Conservation (phyloP, 2,797 vertebrate genomes). For the Percopsis omiscomaycus region DNA sequence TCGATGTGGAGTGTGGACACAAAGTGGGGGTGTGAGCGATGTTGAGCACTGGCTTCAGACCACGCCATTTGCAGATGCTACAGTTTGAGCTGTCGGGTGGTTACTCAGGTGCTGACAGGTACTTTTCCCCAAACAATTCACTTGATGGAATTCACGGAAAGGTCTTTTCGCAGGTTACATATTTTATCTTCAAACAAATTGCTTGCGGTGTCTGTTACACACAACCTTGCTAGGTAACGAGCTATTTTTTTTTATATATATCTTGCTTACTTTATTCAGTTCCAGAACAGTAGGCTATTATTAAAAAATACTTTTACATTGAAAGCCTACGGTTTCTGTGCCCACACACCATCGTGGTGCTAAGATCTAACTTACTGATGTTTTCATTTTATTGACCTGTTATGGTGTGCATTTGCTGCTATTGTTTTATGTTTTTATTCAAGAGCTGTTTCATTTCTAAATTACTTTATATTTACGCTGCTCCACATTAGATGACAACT, state of each 20-base stretch:
- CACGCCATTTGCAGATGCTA: constrained; percentile 21
- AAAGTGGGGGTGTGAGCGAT: constrained; percentile 29
- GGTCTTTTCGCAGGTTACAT: neutral
- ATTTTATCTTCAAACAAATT: neutral
- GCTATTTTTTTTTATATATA: neutral
- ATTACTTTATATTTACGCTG: constrained; percentile 2
- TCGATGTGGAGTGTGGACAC: constrained; percentile 30
- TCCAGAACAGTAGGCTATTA: neutral
- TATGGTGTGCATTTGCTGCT: too few relatives aligned
- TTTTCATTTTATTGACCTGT: too few relatives aligned
- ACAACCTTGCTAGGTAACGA: neutral
- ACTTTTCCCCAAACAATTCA: constrained; percentile 19
- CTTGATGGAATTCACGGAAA: neutral
- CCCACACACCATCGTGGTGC: too few relatives aligned
- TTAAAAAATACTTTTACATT: too few relatives aligned
- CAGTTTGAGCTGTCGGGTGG: constrained; percentile 32
- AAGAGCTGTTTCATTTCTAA: too few relatives aligned
- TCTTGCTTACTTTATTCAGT: constrained; percentile 12
- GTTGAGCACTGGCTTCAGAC: constrained; percentile 18
- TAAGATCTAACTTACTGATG: too few relatives aligned
- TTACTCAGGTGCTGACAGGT: constrained; percentile 36
- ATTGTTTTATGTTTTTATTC: too few relatives aligned
- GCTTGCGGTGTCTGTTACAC: neutral
- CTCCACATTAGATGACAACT: constrained; percentile 43
- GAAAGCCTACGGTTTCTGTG: too few relatives aligned